Conservation (phyloP, 2,113 vertebrate genomes). For the Trogon melanurus region DNA sequence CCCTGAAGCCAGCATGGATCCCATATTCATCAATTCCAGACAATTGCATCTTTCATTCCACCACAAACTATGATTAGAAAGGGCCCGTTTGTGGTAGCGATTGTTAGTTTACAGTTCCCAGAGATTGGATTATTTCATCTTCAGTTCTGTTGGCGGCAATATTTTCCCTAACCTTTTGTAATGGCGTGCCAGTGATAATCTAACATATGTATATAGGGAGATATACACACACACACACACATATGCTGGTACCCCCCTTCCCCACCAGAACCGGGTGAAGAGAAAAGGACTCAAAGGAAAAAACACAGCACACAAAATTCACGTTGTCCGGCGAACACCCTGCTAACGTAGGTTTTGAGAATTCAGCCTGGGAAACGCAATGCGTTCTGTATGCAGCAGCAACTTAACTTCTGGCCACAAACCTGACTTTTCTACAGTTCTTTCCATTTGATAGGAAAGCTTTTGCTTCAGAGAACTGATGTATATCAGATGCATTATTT, state of each 20-base stretch:
- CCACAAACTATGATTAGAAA: conserved; percentile 82
- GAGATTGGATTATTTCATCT: conserved; percentile 69
- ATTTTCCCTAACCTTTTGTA: conserved; percentile 71
- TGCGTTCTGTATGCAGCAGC: background rate
- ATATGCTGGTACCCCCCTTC: background rate
- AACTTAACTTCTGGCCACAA: background rate
- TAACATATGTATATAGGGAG: conserved; percentile 58
- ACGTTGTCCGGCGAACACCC: background rate
- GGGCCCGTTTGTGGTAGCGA: conserved; percentile 67
- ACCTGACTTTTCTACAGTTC: background rate
- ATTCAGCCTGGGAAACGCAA: background rate
- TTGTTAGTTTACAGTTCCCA: conserved; percentile 78
- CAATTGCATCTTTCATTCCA: conserved; percentile 93
- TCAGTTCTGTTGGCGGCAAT: conserved; percentile 71
- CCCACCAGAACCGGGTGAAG: background rate
- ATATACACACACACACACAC: background rate
- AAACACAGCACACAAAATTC: background rate
- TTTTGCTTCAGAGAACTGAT: conserved; percentile 34
- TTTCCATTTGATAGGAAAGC: background rate
- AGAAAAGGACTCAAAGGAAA: background rate
- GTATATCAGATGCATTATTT: background rate
- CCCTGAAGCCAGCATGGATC: conserved; percentile 86
- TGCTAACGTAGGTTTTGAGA: conserved; percentile 21
- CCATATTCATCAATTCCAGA: conserved; percentile 90
- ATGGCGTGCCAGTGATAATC: conserved; percentile 56